Evolutionary conservation across 2,888 invertebrate species (phyloP).

Genomic region (Meiosimyza platycephala): DNA sequence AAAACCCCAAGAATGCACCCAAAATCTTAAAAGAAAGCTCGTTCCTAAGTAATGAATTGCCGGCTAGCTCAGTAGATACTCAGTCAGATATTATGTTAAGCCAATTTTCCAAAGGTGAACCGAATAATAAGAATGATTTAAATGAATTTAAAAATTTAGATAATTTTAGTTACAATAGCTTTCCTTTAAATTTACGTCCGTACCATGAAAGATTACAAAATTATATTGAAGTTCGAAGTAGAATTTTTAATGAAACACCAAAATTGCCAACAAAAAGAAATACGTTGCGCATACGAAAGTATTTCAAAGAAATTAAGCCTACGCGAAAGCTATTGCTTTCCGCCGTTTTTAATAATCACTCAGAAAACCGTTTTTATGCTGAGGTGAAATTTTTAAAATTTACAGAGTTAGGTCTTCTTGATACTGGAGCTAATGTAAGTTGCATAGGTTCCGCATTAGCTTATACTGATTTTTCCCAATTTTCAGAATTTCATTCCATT

Average conservation of each 20-base stretch:
- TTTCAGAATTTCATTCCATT: not conserved
- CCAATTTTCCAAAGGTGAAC: not conserved
- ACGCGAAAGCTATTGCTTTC: not conserved
- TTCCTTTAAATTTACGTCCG: not conserved
- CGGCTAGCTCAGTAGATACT: slow-evolving; percentile 11
- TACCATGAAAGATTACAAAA: slow-evolving; percentile 16
- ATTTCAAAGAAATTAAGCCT: not conserved
- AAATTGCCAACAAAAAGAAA: not conserved
- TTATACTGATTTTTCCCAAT: slow-evolving; percentile 1
- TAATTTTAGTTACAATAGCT: not conserved
- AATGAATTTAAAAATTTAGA: not conserved
- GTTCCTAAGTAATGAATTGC: not conserved
- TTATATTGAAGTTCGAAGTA: not conserved
- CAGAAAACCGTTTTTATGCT: not conserved
- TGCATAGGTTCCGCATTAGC: slow-evolving; percentile 31
- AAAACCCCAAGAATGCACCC: not conserved
- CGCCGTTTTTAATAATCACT: not conserved
- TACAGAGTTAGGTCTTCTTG: slow-evolving; percentile 23
- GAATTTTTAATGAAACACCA: not conserved
- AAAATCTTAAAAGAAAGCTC: not conserved
- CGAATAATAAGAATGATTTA: not conserved
- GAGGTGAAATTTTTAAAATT: not conserved
- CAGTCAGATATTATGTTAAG: not conserved
- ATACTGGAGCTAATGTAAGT: slow-evolving; percentile 33
- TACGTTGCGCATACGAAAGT: not conserved